These are phyloP conservation scores for Turritopsis rubra DNA, from an alignment of 30 jellyfish, hydroid and myxozoan genomes.

Conservation along the genomic window DNA sequence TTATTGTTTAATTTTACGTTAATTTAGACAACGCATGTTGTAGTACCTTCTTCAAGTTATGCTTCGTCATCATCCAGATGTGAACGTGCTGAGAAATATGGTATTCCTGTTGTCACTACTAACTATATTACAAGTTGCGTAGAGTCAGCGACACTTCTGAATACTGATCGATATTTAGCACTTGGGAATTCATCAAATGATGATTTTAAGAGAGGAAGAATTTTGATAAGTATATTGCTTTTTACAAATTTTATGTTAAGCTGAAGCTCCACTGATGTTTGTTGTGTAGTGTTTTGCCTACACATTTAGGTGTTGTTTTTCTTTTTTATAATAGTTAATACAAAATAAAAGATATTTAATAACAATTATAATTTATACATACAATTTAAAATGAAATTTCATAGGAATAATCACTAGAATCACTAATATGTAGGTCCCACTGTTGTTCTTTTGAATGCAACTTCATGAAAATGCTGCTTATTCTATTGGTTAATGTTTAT, in stretches of 20 bases:
- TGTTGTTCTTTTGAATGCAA: too few relatives aligned
- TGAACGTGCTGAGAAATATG: conserved; percentile 56
- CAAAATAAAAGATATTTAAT: neutral
- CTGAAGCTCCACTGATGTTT: too few relatives aligned
- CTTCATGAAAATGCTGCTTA: too few relatives aligned
- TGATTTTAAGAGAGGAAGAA: conserved; percentile 51
- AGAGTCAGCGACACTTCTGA: conserved; percentile 23
- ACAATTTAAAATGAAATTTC: neutral
- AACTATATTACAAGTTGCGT: conserved; percentile 43
- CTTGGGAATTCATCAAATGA: conserved; percentile 26
- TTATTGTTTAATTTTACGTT: neutral
- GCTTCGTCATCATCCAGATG: conserved; percentile 59
- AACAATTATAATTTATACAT: neutral
- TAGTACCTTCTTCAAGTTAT: conserved; percentile 27
- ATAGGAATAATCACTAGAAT: too few relatives aligned
- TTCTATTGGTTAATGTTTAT: too few relatives aligned
- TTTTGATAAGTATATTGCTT: conserved; percentile 17
- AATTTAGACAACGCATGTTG: conserved; percentile 58
- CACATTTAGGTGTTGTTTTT: too few relatives aligned
- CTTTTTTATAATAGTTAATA: neutral
- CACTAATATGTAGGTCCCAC: too few relatives aligned
- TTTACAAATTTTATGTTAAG: neutral
- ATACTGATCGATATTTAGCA: conserved; percentile 35
- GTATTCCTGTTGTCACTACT: conserved; percentile 66
- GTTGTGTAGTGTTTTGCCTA: too few relatives aligned